phyloP scores from a whole-genome alignment of 2,888 invertebrate species.

The Hirtodrosophila duncani region DNA sequence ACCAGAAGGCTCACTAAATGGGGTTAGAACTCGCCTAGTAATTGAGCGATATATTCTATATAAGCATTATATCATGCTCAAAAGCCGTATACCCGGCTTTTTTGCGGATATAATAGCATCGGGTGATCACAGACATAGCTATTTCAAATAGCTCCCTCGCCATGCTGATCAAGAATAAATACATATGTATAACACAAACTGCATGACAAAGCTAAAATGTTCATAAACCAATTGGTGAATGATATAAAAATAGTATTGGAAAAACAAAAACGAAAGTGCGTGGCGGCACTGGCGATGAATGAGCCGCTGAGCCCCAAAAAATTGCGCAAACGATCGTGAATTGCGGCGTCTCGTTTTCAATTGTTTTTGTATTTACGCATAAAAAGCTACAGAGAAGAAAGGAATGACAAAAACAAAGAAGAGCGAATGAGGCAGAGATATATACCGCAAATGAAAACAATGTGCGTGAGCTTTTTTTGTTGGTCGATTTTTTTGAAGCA shows the following conservation, averaged over 20 bases:
- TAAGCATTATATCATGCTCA: too few relatives aligned
- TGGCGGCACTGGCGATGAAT: conserved; percentile 62
- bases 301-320: too few relatives aligned
- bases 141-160: too few relatives aligned
- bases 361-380: conserved; percentile 16
- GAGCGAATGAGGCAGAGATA: conserved; percentile 4
- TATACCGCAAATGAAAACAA: conserved; percentile 23
- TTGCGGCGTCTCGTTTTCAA: conserved; percentile 19
- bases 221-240: conserved; percentile 18
- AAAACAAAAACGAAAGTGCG: conserved; percentile 55
- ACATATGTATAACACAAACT: conserved; percentile 1
- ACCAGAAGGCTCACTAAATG: too few relatives aligned
- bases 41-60: too few relatives aligned
- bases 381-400: background rate
- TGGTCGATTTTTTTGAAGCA: conserved; percentile 36
- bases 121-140: too few relatives aligned
- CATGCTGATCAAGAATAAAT: too few relatives aligned
- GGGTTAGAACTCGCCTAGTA: too few relatives aligned
- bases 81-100: too few relatives aligned
- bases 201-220: conserved; percentile 35
- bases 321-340: conserved; percentile 65
- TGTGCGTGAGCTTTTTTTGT: conserved; percentile 46
- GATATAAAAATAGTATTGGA: conserved; percentile 10
- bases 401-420: conserved; percentile 6
- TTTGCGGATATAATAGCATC: too few relatives aligned